Percentiles rank a stretch among this genome's conserved stretches.
These are phyloP conservation scores for Calliphora vomitoria DNA, from an alignment of 2,888 invertebrate genomes.

Conservation along the genomic window DNA sequence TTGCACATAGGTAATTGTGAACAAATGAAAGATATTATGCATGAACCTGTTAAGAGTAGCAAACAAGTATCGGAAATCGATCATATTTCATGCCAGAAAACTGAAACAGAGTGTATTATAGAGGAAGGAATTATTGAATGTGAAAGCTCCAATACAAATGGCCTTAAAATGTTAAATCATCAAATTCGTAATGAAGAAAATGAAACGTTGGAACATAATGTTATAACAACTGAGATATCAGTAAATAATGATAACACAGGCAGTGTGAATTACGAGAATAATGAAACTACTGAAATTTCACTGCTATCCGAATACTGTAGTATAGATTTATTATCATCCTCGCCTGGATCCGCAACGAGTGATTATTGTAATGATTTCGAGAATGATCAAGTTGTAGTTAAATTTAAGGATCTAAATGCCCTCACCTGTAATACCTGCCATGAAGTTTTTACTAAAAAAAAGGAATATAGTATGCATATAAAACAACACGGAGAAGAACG, in stretches of 20 bases:
- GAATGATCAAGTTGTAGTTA: neutral
- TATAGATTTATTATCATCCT: slow-evolving; percentile 27
- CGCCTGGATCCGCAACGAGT: neutral
- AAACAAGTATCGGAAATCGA: too few relatives aligned
- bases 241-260: neutral
- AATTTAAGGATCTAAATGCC: neutral
- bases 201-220: neutral
- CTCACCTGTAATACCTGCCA: slow-evolving; percentile 63
- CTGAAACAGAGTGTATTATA: neutral
- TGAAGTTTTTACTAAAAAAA: slow-evolving; percentile 27
- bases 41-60: too few relatives aligned
- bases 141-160: neutral
- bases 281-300: neutral
- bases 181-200: neutral
- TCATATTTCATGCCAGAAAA: neutral
- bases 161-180: neutral
- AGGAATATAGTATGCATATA: slow-evolving; percentile 72
- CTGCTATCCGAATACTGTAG: neutral
- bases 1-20: too few relatives aligned
- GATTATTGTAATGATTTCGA: neutral
- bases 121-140: neutral
- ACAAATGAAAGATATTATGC: too few relatives aligned
- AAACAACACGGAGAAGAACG: slow-evolving; percentile 74
- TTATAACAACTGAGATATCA: neutral
- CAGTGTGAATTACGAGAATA: neutral